These are phyloP conservation scores for Eristalis intricaria DNA, from an alignment of 2,888 invertebrate species.

Conservation along the genomic window DNA sequence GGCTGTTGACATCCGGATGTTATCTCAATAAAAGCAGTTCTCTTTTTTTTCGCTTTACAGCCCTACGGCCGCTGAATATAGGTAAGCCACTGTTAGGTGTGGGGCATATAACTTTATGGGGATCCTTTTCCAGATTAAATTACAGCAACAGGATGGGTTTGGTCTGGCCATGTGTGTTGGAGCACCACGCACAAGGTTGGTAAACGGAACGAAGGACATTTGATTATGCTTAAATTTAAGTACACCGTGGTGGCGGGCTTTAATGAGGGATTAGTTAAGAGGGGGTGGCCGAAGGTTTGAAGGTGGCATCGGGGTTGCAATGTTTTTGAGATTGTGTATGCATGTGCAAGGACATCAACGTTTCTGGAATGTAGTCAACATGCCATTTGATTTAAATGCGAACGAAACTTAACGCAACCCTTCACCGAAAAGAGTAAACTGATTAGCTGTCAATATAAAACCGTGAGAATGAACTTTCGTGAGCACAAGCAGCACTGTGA, in stretches of 20 bases:
- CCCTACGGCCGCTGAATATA: background rate
- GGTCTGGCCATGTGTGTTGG: background rate
- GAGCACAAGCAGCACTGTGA: too few relatives aligned
- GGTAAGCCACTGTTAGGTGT: background rate
- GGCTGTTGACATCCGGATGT: conserved; percentile 54
- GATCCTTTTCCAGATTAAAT: conserved; percentile 13
- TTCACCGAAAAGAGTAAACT: too few relatives aligned
- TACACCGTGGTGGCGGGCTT: background rate
- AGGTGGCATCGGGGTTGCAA: too few relatives aligned
- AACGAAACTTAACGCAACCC: too few relatives aligned
- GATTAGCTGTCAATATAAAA: too few relatives aligned
- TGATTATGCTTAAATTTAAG: background rate
- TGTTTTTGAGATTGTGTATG: too few relatives aligned
- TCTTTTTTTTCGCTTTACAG: background rate
- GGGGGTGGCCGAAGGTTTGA: background rate
- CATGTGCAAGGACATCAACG: too few relatives aligned
- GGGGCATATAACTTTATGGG: conserved; percentile 24
- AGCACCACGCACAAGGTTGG: background rate
- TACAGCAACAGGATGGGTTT: conserved; percentile 3
- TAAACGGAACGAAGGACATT: conserved; percentile 1
- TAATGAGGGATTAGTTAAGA: background rate
- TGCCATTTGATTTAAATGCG: too few relatives aligned
- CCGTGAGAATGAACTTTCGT: too few relatives aligned
- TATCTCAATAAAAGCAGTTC: conserved; percentile 18
- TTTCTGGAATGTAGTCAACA: too few relatives aligned